Base-by-base conservation (phyloP, 2,888 invertebrate genomes). In the Rotaria sp. region DNA sequence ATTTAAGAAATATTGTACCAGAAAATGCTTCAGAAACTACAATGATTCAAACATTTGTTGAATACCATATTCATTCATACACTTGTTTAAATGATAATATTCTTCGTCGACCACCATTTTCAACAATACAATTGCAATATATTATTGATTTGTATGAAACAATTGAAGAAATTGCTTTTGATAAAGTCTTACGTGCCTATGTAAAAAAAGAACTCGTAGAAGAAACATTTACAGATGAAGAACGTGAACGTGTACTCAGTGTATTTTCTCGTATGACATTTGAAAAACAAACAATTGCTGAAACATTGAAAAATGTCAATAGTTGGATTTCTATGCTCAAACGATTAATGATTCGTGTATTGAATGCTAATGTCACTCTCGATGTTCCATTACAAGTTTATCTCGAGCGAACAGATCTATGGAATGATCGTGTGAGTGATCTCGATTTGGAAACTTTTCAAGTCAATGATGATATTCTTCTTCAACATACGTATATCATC, bases 311-410 rank as follows among this genome's bases (percentile, higher is more conserved):
- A 74, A 35, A 74, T 38, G 38, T 74, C n/a, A 5, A 74, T 35
- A 13, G 4, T n/a, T 74, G 74, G 74, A 74, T 74, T 38, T 15
- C 7, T 4, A 74, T 38, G 2, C 38, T 74, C 0, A 74, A 74
- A 74, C 35, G 74, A 26, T 74, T 74, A 21, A 74, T 74, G 74
- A 26, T 74, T n/a, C 74, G 74, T 74, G 74, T 74, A 74, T 57
- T 24, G 5, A 38, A 38, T 35, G 38, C 15, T 21, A 74, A 74
- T 38, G 38, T 74, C n/a, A 18, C 18, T 74, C 38, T 74, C 5
- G 74, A 74, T 74, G 30, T 38, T 18, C 74, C 74, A 38, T 8
- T 74, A 21, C 74, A 74, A 30, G 13, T 74, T 38, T 74, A 74
- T 38, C 38, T 74, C 7, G 74, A 74, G 38, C 74, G 74, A 74